A percentile compares a stretch with the other conserved stretches of the same genome.
These are phyloP conservation scores for Lycodopsis pacificus DNA, from an alignment of 2,797 vertebrate genomes.

Conservation along the genomic window DNA sequence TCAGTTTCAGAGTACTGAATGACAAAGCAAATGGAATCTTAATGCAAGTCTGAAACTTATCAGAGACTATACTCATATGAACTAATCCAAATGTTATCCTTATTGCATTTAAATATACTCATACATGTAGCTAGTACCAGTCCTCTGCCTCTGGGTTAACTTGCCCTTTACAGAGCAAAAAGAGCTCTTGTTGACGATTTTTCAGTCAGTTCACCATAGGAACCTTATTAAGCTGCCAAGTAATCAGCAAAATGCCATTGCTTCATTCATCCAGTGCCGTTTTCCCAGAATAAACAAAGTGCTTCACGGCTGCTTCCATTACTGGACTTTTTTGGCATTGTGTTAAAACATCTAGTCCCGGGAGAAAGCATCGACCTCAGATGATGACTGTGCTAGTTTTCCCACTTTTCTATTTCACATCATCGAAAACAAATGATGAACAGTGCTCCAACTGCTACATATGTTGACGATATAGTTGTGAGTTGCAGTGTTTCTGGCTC, in stretches of 20 bases:
- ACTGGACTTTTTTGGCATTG: conserved; percentile 24
- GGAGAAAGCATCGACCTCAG: conserved; percentile 27
- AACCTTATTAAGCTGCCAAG: conserved; percentile 64
- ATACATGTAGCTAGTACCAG: conserved; percentile 2
- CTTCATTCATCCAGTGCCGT: conserved; percentile 39
- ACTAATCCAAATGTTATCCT: neutral
- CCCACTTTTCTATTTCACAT: conserved; percentile 5
- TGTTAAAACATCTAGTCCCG: conserved; percentile 33
- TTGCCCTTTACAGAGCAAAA: conserved; percentile 32
- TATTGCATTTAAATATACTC: neutral
- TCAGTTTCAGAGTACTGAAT: conserved; percentile 38
- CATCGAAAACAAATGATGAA: conserved; percentile 13
- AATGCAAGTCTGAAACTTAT: conserved; percentile 15
- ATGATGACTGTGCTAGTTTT: conserved; percentile 35
- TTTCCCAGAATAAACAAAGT: conserved; percentile 46
- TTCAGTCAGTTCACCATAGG: conserved; percentile 52
- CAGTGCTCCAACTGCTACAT: neutral
- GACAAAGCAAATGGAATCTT: conserved; percentile 21
- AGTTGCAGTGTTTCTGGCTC: conserved; percentile 19
- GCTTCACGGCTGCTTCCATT: conserved; percentile 39
- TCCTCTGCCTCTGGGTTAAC: conserved; percentile 9
- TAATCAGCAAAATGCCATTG: conserved; percentile 59
- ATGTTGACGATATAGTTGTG: conserved; percentile 17
- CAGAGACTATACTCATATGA: neutral
- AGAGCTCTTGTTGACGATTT: conserved; percentile 47